Evolutionary conservation across 2,888 invertebrate genomes (phyloP).

Genomic region (Xestobium rufovillosum): DNA sequence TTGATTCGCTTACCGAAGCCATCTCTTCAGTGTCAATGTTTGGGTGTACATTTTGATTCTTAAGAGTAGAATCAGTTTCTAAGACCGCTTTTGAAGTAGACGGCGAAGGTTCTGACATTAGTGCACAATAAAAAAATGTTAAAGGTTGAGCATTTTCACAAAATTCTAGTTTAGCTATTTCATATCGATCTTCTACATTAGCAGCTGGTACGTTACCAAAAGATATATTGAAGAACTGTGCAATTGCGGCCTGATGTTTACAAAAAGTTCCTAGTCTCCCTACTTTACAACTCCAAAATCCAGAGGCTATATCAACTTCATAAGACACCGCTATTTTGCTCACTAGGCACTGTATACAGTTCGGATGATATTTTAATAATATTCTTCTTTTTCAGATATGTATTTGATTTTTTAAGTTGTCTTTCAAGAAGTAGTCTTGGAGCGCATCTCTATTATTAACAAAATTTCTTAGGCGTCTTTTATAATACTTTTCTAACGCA

Average conservation of each 20-base stretch:
- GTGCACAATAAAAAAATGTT: slow-evolving; percentile 8
- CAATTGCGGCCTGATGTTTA: slow-evolving; percentile 7
- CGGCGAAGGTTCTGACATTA: slow-evolving; percentile 5
- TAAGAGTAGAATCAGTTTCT: no score
- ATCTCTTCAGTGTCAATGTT: slow-evolving; percentile 6
- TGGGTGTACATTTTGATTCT: slow-evolving; percentile 6
- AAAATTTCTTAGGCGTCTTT: slow-evolving; percentile 4
- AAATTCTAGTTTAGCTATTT: slow-evolving; percentile 2
- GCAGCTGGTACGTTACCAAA: slow-evolving; percentile 5
- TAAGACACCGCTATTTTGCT: slow-evolving; percentile 4
- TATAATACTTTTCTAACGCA: slow-evolving; percentile 6
- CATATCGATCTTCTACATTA: slow-evolving; percentile 4
- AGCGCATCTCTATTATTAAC: slow-evolving; percentile 6
- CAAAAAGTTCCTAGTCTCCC: slow-evolving; percentile 7
- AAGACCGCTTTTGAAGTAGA: slow-evolving; percentile 6
- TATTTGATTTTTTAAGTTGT: slow-evolving; percentile 4
- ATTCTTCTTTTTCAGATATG: slow-evolving; percentile 5
- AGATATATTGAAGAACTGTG: slow-evolving; percentile 6
- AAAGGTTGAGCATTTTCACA: slow-evolving; percentile 5
- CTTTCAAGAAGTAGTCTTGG: neutral
- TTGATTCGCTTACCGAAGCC: slow-evolving; percentile 4
- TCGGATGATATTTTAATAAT: slow-evolving; percentile 5
- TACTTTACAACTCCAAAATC: slow-evolving; percentile 7
- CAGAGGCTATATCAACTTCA: slow-evolving; percentile 6
- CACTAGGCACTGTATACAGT: slow-evolving; percentile 5